phyloP scores from a whole-genome alignment of 1,140 invertebrate species.

The Ptiloglossa arizonensis region DNA sequence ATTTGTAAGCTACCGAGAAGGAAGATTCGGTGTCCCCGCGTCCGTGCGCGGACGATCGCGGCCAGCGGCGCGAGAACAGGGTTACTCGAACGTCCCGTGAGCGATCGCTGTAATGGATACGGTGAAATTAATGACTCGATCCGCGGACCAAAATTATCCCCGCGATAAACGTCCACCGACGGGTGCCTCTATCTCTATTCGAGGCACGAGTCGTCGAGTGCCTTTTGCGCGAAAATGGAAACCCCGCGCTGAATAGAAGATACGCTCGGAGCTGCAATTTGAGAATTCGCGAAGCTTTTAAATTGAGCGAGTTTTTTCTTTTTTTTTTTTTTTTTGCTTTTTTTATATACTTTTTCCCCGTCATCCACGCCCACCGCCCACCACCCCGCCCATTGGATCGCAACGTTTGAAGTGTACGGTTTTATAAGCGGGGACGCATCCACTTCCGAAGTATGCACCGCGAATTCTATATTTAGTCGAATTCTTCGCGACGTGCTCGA shows the following conservation, averaged over 20 bases:
- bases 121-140: constrained; percentile 15
- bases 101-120: neutral
- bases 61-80: neutral
- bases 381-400: no score
- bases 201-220: neutral
- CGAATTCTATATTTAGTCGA: no score
- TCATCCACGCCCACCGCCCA: no score
- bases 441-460: no score
- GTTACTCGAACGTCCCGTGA: neutral
- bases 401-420: no score
- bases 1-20: constrained; percentile 36
- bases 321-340: no score
- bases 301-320: no score
- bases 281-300: no score
- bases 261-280: neutral
- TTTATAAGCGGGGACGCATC: no score
- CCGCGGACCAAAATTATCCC: constrained; percentile 7
- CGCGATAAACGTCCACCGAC: neutral
- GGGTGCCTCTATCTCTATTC: neutral
- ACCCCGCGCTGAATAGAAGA: neutral
- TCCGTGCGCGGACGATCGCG: neutral
- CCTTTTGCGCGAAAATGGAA: neutral
- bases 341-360: no score
- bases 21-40: constrained; percentile 3
- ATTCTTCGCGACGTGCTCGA: no score